Conservation (phyloP, 2,888 invertebrate species). For the Dryadula phaetusa region DNA sequence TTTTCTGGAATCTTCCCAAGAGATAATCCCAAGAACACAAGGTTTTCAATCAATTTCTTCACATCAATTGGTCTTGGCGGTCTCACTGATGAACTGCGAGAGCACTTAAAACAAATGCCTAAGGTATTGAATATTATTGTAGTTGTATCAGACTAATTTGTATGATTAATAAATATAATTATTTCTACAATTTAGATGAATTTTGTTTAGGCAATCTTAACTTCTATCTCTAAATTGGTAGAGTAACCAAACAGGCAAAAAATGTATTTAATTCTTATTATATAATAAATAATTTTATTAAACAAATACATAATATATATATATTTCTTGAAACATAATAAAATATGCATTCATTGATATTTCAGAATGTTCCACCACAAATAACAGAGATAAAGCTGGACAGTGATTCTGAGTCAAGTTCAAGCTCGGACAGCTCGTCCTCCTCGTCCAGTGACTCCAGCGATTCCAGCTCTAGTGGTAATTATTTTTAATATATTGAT, state of each 20-base stretch:
- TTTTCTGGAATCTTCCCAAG: constrained; percentile 97
- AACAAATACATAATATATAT: too few species aligned
- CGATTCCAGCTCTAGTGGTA: constrained; percentile 70
- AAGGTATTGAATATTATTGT: constrained; percentile 73
- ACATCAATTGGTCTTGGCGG: constrained; percentile 98
- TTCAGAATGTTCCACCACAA: constrained; percentile 72
- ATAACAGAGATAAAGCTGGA: constrained; percentile 69
- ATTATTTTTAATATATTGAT: constrained; percentile 29
- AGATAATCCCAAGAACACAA: constrained; percentile 97
- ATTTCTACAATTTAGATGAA: too few species aligned
- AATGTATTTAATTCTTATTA: too few species aligned
- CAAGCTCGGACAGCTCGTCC: constrained; percentile 61
- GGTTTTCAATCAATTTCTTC: constrained; percentile 99
- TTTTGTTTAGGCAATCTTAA: too few species aligned
- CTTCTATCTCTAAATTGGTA: too few species aligned
- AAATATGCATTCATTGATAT: constrained; percentile 17
- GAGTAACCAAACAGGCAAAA: too few species aligned
- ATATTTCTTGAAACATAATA: not conserved
- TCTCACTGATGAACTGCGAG: constrained; percentile 95
- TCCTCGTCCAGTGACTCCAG: constrained; percentile 69
- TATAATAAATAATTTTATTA: too few species aligned
- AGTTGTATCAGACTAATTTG: too few species aligned
- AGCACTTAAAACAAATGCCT: constrained; percentile 92
- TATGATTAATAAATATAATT: too few species aligned
- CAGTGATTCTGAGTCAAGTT: constrained; percentile 67